Base-by-base conservation (phyloP, 2,888 invertebrate genomes). In the Volucella bombylans region DNA sequence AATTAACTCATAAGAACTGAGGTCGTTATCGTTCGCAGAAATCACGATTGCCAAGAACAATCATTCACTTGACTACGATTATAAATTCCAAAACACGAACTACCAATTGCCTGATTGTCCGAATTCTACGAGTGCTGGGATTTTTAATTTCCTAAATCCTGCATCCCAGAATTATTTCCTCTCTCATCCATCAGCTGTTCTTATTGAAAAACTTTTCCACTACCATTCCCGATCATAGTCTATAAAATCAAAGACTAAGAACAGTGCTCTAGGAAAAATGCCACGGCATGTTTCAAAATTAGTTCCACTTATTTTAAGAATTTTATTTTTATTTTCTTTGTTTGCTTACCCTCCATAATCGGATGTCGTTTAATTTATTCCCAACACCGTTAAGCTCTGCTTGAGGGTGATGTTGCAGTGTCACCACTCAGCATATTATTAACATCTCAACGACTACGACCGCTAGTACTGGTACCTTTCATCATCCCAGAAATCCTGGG, bases 331-430 rank as follows among this genome's bases (percentile, higher is more conserved):
- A 31, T 31, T 31, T 31, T 31, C 31, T 31, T 31, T 31, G 31
- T 31, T 31, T 31, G 31, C 31, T 80, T 83, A 76, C 74, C 76
- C 80, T 67, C 61, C 49, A 55, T 71, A 79, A 79, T 79, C 79
- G 83, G 82, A 79, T 83, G 83, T 67, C 74, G 83, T 65, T 83
- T 76, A 83, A 83, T 83, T 83, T 80, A 83, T 80, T 80, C 65
- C 55, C 76, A 65, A 69, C 69, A 65, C 69, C 65, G 64, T 69
- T 49, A 61, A 59, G 67, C 55, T 64, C 73, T 45, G 64, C 50
- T 73, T 64, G 62, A 45, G 80, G 83, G 80, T 80, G 74, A 83
- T 80, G 65, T 83, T 67, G 67, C 80, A 71, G 65, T 76, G 81
- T 82, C 74, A 76, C 80, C 74, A 71, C 83, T 79, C 83, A 74